Evolutionary conservation across 2,113 vertebrate genomes (phyloP), one percentile per base, ranked within the genome.

Genomic region (Sclerurus mexicanus): DNA sequence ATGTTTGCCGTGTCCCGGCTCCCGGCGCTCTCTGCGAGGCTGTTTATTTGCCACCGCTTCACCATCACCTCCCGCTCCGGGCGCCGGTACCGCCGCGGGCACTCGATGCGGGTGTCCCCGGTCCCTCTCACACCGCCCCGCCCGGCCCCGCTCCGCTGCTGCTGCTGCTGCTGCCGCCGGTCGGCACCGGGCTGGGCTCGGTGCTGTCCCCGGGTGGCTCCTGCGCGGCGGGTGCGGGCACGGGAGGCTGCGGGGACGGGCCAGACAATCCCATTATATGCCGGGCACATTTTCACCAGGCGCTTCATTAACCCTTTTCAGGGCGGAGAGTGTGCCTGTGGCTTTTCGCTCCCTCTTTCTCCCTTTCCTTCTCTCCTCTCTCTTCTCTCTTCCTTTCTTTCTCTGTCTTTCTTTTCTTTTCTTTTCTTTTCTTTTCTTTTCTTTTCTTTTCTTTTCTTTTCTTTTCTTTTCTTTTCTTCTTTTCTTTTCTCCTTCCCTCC

Each of bases 11-110:
- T 19, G 63, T 8, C n/a, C 89, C 78, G 93, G 90, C 87, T 47
- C 55, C 93, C 92, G 91, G 95, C 81, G 93, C 94, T 95, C 73
- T 76, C 85, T 82, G 87, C 77, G 78, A 44, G 81, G 90, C 79
- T 50, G 79, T 95, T 97, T 93, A 46, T 95, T 96, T 95, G 92
- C 95, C 90, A 37, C 95, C 37, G 50, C 96, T 94, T 93, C 82
- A 66, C 94, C 94, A 72, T 95, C 75, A 72, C 93, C 85, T 79
- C 50, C 37, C 35, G 89, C 91, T 94, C 81, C 68, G 64, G 18
- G 39, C 71, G 64, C 90, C 94, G n/a, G 64, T 71, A 82, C 75
- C 49, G 82, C 89, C 44, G 94, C 95, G 88, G 97, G 95, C 93
- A 92, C 93, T 77, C 59, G 4, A 33, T 42, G 81, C 20, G 72